Evolutionary conservation across 2,888 invertebrate genomes (phyloP).

Genomic region (Ophion costatus): DNA sequence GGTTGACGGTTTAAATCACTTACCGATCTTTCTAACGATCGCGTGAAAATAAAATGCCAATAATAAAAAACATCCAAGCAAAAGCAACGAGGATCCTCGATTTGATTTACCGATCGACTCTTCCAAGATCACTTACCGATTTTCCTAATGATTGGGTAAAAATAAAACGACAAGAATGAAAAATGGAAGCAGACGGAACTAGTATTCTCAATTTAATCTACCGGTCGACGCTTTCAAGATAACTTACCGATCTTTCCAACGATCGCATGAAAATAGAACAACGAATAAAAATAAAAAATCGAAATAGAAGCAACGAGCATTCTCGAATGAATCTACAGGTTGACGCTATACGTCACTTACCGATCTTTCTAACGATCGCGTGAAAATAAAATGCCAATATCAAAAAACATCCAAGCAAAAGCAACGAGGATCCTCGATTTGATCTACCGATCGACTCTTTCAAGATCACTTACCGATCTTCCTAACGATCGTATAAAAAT

Average conservation of each 20-base stretch:
- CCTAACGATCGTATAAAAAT: background rate
- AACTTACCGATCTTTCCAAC: background rate
- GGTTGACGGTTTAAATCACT: conserved; percentile 7
- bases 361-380: conserved; percentile 25
- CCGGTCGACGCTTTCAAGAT: background rate
- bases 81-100: background rate
- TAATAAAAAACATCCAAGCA: background rate
- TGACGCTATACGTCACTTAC: conserved; percentile 2
- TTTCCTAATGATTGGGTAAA: background rate
- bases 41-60: background rate
- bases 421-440: no score
- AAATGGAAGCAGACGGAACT: background rate
- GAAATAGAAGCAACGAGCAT: background rate
- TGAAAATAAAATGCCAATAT: background rate
- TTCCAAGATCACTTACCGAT: conserved; percentile 39
- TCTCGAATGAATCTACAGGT: background rate
- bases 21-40: conserved; percentile 26
- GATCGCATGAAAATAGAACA: background rate
- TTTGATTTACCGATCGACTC: background rate
- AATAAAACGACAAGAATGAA: background rate
- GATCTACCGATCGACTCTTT: background rate
- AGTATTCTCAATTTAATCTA: background rate
- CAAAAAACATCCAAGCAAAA: background rate
- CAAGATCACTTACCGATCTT: background rate
- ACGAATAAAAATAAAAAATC: background rate